Conservation (phyloP, 2,113 vertebrate genomes). For the Trinectes maculatus region DNA sequence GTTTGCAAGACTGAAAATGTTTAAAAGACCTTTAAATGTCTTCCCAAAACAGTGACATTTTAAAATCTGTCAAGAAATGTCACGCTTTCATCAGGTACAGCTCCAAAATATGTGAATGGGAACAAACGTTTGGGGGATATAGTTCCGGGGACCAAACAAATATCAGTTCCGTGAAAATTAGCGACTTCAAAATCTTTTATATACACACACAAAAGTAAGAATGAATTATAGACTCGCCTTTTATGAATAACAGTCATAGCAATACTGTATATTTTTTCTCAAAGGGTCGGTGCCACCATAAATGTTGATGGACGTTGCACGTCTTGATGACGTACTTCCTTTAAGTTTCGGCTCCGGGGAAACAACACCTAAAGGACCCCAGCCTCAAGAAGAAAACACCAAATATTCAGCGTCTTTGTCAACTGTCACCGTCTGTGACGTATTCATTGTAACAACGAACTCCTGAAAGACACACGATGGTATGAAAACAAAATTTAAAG, state of each 20-base stretch:
- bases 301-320: too few species aligned
- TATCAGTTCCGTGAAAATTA: accelerated
- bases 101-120: slow-evolving; percentile 44
- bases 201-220: accelerated
- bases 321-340: slow-evolving; percentile 68
- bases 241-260: too few species aligned
- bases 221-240: accelerated
- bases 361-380: slow-evolving; percentile 71
- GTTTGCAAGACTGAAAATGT: neutral
- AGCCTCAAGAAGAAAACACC: slow-evolving; percentile 39
- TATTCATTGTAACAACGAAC: slow-evolving; percentile 10
- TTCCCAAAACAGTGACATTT: neutral
- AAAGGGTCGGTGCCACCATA: too few species aligned
- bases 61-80: neutral
- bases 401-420: neutral
- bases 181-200: accelerated
- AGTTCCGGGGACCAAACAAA: neutral
- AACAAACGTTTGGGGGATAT: neutral
- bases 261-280: neutral
- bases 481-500: slow-evolving; percentile 37
- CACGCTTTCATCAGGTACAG: slow-evolving; percentile 21
- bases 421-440: neutral
- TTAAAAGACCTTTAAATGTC: neutral
- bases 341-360: slow-evolving; percentile 64
- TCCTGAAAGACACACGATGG: slow-evolving; percentile 72